Evolutionary conservation across 2,888 invertebrate species (phyloP).

Genomic region (Spodoptera exigua): DNA sequence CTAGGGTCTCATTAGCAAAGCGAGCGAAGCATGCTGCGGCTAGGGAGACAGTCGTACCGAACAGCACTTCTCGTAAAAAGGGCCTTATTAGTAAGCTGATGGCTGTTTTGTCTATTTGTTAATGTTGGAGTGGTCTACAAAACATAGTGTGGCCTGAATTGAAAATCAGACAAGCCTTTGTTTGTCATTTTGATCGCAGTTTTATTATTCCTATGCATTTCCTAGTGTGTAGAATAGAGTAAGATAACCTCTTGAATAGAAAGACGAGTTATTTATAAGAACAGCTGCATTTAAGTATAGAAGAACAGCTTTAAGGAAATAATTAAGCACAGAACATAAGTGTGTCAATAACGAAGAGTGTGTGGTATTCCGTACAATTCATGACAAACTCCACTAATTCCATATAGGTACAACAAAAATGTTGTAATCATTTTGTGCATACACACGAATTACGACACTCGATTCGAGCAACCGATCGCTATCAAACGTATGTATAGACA

Average conservation of each 20-base stretch:
- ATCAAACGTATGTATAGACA: conserved; percentile 38
- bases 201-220: conserved; percentile 17
- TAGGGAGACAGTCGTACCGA: conserved; percentile 59
- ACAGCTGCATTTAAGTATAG: too few relatives aligned
- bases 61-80: conserved; percentile 57
- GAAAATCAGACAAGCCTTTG: conserved; percentile 14
- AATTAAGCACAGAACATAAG: too few relatives aligned
- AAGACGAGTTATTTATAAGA: too few relatives aligned
- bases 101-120: conserved; percentile 50
- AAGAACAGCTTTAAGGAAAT: too few relatives aligned
- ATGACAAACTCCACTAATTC: conserved; percentile 62
- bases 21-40: conserved; percentile 68
- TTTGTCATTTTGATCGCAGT: conserved; percentile 3
- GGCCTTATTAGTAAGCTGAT: conserved; percentile 64
- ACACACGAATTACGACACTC: too few relatives aligned
- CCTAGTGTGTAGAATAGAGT: conserved; percentile 18
- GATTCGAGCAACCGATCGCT: conserved; percentile 36
- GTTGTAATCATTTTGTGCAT: conserved; percentile 39
- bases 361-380: conserved; percentile 40
- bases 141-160: conserved; percentile 14
- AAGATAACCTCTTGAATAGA: too few relatives aligned
- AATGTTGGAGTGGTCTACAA: conserved; percentile 39
- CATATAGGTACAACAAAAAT: conserved; percentile 52
- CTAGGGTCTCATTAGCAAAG: conserved; percentile 75
- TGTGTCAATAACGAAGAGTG: conserved; percentile 31